phyloP scores from a whole-genome alignment of 2,797 vertebrate species.

The Paguma larvata region DNA sequence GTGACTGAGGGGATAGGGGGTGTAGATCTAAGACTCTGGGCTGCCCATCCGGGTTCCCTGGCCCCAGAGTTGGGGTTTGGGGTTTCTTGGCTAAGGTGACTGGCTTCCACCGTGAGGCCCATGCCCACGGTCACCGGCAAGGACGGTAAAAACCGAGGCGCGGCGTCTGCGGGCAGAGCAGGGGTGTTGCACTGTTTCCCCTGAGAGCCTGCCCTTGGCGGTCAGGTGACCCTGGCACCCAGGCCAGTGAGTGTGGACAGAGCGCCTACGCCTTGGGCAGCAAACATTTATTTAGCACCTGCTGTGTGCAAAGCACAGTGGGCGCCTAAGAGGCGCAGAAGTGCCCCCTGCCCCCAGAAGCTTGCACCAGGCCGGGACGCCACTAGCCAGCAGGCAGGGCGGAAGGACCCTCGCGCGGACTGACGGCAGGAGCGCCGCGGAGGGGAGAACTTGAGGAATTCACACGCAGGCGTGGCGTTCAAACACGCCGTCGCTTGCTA shows the following conservation, averaged over 20 bases:
- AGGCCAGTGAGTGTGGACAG: rapidly evolving
- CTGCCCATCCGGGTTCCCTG: background rate
- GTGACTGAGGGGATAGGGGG: rapidly evolving
- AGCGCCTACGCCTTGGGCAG: background rate
- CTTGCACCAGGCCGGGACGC: background rate
- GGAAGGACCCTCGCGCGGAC: rapidly evolving
- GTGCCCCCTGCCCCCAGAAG: background rate
- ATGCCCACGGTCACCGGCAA: background rate
- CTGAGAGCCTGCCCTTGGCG: background rate
- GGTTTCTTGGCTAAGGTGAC: background rate
- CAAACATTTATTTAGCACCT: background rate
- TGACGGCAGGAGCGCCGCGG: rapidly evolving
- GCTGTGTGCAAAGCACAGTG: background rate
- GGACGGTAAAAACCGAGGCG: no score
- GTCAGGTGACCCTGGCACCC: background rate
- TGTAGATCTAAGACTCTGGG: background rate
- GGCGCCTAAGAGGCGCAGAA: rapidly evolving
- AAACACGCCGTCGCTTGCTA: background rate
- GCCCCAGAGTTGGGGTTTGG: background rate
- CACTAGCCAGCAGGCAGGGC: rapidly evolving
- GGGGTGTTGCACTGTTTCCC: rapidly evolving
- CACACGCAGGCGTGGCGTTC: rapidly evolving
- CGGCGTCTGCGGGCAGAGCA: rapidly evolving
- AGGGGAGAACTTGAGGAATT: no score
- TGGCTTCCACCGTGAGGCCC: background rate